phyloP scores from a whole-genome alignment of 1,140 invertebrate species.

The Idris sp. region DNA sequence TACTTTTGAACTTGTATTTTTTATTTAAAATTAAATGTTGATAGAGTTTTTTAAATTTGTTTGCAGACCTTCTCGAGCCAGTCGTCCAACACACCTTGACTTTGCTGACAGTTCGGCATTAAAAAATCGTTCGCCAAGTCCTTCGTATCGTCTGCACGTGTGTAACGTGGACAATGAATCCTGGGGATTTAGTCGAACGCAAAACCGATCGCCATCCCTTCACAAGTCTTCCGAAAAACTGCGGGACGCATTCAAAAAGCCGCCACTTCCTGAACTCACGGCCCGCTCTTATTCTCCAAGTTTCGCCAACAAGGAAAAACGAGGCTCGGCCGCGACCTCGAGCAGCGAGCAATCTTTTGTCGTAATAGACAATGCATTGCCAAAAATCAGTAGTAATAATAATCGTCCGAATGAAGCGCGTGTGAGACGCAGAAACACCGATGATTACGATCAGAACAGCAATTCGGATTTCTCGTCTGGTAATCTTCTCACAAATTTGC shows the following conservation, averaged over 20 bases:
- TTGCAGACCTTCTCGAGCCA: conserved; percentile 52
- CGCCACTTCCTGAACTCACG: conserved; percentile 52
- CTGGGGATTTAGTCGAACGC: conserved; percentile 68
- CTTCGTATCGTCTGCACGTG: conserved; percentile 75
- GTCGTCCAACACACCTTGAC: conserved; percentile 61
- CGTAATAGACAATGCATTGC: conserved; percentile 67
- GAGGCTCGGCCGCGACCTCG: conserved; percentile 7
- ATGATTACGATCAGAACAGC: conserved; percentile 39
- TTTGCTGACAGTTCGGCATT: conserved; percentile 50
- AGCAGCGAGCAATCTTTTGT: conserved; percentile 69
- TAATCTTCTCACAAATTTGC: conserved; percentile 8
- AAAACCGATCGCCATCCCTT: conserved; percentile 54
- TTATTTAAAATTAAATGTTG: neutral
- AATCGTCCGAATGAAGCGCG: conserved; percentile 24
- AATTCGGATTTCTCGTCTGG: conserved; percentile 37
- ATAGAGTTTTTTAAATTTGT: neutral
- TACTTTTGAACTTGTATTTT: no score
- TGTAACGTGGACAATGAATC: conserved; percentile 75
- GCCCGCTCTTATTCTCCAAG: conserved; percentile 72
- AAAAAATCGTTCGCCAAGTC: conserved; percentile 74
- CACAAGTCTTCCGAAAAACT: conserved; percentile 64
- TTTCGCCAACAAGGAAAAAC: conserved; percentile 64
- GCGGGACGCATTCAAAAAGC: conserved; percentile 37
- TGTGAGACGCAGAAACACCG: conserved; percentile 32
- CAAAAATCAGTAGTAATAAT: conserved; percentile 32